Base-by-base conservation (phyloP, 2,113 vertebrate genomes). In the Speoplatyrhinus poulsoni region DNA sequence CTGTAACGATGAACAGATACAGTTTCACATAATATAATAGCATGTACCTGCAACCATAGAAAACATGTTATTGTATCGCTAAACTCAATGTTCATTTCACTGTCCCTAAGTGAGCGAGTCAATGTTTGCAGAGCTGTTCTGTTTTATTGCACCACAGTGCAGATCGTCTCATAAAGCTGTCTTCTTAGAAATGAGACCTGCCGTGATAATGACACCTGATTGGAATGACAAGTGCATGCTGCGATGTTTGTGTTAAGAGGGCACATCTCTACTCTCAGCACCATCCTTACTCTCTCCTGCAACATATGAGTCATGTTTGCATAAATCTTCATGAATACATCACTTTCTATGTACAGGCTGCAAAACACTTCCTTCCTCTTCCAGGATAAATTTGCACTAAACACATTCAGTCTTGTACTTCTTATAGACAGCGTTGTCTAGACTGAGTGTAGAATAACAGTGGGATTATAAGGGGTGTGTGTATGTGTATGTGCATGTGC, bases 341-440 rank as follows among this genome's bases (percentile, higher is more conserved):
- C 76, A 77, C 79, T 92, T 95, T 95, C 90, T 93, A 93, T 89
- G 92, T 86, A 91, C 92, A 85, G 85, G 65, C 85, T 82, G 88
- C 92, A 75, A 79, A 81, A 76, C 67, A 62, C 75, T 84, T 62
- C 58, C 70, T 83, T 55, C 85, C 82, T 78, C 72, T 16, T 77
- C 87, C 84, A 93, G 85, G 67, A 85, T 60, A 65, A 78, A 80
- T 73, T 87, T 84, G 76, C 48, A 76, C 60, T 12, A 63, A 83
- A 73, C 60, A 83, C 73, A n/a, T 76, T 82, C 70, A 81, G 62
- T 67, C 69, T 62, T 80, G 62, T 72, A 78, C 81, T 67, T 81
- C 79, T 88, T 83, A 72, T 65, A 85, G 82, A 81, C 12, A 80
- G 77, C 70, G 81, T 52, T 19, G 75, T 59, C 70, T 85, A 36